Base-by-base conservation (phyloP, 2,888 invertebrate species). In the Noctua fimbriata region DNA sequence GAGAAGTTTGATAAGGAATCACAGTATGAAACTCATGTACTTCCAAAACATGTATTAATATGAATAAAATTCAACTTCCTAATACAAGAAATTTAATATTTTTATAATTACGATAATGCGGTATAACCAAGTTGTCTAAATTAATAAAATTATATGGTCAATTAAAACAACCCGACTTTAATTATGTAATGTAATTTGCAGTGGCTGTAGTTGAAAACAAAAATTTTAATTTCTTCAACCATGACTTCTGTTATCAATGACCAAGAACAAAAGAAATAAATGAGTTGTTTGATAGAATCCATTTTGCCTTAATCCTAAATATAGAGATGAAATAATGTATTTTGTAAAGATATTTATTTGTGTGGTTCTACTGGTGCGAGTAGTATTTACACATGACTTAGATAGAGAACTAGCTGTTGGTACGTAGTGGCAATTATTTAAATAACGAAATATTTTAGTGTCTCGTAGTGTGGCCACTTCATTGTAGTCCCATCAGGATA, bases 131-230 rank as follows among this genome's bases (percentile, higher is more conserved):
- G 55, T 41, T 66, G 41, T 66, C n/a, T n/a, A 6, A n/a, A 44
- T 28, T 7, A 44, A 41, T 83, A 16, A 24, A 63, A 81, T 81
- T 78, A 49, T 2, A 69, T 47, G 80, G 67, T 58, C n/a, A 67
- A 76, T 67, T 67, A 28, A 44, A 83, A n/a, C 21, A 16, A 69
- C n/a, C 52, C 3, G 18, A 36, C 47, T 83, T 74, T 16, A 83
- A 69, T 80, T 52, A 44, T 2, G 1, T 32, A 1, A 18, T 24
- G 82, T 73, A n/a, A 41, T 70, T 79, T 52, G 4, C 24, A 28
- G 14, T 41, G 24, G 60, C 60, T 16, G 14, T 28, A 60, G 6
- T 28, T 28, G 2, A 60, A 60, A 60, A 55, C 52, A 24, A 60
- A n/a, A 58, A 28, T 28, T 1, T 18, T 28, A 18, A 12, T 24